Base-by-base conservation (phyloP, 2,113 vertebrate species). In the Epinephelus lanceolatus region DNA sequence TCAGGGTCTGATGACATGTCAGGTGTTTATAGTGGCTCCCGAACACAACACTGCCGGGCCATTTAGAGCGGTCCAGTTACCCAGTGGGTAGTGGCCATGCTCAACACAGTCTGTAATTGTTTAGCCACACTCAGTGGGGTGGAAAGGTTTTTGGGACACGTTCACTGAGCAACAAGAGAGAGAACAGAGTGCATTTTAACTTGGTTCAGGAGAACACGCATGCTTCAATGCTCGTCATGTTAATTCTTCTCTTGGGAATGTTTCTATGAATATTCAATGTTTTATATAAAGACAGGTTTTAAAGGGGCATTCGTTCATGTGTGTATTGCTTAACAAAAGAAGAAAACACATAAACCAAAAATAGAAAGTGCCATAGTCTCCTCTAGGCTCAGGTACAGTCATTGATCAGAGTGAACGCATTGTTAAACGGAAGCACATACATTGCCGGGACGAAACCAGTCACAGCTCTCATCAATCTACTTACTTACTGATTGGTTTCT, bases 1-100 rank as follows among this genome's bases (percentile, higher is more conserved):
- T 14, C 30, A n/a, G 23, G 27, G 45, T 70, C 70, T 42, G 23
- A 11, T 71, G 65, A 67, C 37, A 63, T 13, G 56, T 68, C 5
- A 60, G 57, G 80, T 78, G 72, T 57, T 70, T 52, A 82, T 21
- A n/a, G 57, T 51, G 47, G 59, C 30, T 73, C 42, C 51, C 71
- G 72, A 49, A 33, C n/a, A 68, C 21, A 74, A 68, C 23, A 18
- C 40, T 65, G 51, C 63, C 61, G 13, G 30, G 56, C 40, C 51
- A 6, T 37, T 37, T 9, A 3, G 49, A 68, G 52, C 2, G 47
- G 57, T 27, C 47, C 11, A 56, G 69, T 78, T 71, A 68, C 33
- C 25, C 52, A 52, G 74, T 8, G 8, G 53, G 7, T 9, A 45
- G 42, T 23, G 21, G 33, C 49, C 25, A 37, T 6, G 23, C 21